Evolutionary conservation across 2,797 vertebrate genomes (phyloP), one percentile per base, ranked within the genome.

Genomic region (Buceros bicornis): DNA sequence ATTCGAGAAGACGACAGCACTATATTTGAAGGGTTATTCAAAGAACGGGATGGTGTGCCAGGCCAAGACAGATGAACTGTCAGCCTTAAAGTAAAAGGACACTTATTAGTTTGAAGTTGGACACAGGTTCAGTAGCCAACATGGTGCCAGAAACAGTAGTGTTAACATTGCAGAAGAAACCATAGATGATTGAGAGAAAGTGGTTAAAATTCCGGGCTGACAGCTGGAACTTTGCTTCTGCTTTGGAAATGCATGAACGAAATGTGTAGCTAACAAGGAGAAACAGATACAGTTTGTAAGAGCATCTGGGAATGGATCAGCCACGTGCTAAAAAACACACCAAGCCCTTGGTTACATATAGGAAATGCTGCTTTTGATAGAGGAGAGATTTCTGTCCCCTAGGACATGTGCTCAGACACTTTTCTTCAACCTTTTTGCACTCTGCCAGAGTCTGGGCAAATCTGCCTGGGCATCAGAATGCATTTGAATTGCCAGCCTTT

Each of bases 21-120:
- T 78, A 2, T 4, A 3, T 62, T 73, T 67, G 48, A 82, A 69
- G 48, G 13, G 31, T 91, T 82, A 50, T 54, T 64, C 37, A 42
- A 67, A 10, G 7, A 77, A 50, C 1, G 1, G 61, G 16, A 45
- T 45, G 45, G n/a, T 71, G 31, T 74, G 54, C 69, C 87, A 86
- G 76, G 65, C 81, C 76, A 91, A 91, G 94, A 97, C 14, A 90
- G 93, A 93, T 88, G 85, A 74, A 45, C 85, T 88, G 93, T 87
- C 94, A 90, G 24, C 33, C 82, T 64, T 50, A 42, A 94, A 86
- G 45, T 62, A 79, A 90, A 78, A 25, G 65, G 53, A 69, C 25
- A 21, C 83, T 92, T 74, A 57, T 35, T 88, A 82, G 31, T 48
- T 80, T 87, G 76, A 83, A 85, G 47, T 43, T 91, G 76, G 82